Evolutionary conservation across 1,140 invertebrate genomes (phyloP).

Genomic region (Daktulosphaira vitifoliae): DNA sequence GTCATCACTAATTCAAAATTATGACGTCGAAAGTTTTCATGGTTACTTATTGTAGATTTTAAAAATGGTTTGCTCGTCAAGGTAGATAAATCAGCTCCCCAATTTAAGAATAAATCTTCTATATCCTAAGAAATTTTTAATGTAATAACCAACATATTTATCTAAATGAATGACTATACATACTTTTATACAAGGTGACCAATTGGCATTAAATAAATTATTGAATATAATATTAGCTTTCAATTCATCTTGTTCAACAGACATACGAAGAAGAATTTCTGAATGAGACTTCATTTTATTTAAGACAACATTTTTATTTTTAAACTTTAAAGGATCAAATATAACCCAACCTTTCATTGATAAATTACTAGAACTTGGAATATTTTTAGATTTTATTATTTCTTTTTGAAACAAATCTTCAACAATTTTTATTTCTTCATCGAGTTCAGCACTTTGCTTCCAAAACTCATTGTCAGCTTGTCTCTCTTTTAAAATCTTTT

Average conservation of each 20-base stretch:
- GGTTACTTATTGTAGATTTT: background rate
- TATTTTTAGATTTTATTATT: background rate
- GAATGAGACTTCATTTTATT: background rate
- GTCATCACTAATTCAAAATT: slow-evolving; percentile 15
- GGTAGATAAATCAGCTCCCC: background rate
- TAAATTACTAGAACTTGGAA: background rate
- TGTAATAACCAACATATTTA: background rate
- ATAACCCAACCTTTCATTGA: background rate
- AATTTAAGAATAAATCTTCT: background rate
- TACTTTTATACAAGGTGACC: background rate
- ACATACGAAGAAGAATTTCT: background rate
- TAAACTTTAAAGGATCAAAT: slow-evolving; percentile 2
- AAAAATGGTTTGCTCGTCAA: background rate
- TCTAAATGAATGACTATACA: background rate
- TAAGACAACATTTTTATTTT: background rate
- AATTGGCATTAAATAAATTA: background rate
- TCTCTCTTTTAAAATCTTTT: slow-evolving; percentile 10
- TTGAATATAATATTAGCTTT: background rate
- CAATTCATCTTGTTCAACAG: background rate
- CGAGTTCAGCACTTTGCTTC: background rate
- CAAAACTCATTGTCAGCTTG: background rate
- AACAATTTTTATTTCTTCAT: background rate
- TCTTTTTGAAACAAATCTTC: background rate
- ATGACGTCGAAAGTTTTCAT: background rate
- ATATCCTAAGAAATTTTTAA: slow-evolving; percentile 1